Evolutionary conservation across 2,888 invertebrate species (phyloP).

Genomic region (Eupithecia dodoneata): DNA sequence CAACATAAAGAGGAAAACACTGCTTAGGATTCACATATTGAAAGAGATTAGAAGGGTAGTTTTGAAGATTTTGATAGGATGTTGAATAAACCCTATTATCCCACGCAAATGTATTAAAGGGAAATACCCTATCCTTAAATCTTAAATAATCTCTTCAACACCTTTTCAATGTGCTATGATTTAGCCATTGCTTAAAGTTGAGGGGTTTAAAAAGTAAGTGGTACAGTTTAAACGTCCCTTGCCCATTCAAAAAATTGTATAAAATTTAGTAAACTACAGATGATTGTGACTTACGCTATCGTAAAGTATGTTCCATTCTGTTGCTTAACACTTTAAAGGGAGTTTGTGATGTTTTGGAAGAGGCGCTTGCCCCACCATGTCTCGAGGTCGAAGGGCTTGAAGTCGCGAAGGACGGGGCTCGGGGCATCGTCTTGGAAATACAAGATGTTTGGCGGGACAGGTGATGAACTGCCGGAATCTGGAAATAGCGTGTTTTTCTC

Average conservation of each 20-base stretch:
- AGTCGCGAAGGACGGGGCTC: conserved; percentile 88
- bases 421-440: conserved; percentile 91
- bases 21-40: not conserved
- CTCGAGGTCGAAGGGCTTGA: conserved; percentile 95
- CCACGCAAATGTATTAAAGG: not conserved
- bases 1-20: not conserved
- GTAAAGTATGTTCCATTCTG: conserved; percentile 58
- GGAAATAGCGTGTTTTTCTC: conserved; percentile 40
- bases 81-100: not conserved
- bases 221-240: not conserved
- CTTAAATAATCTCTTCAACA: not conserved
- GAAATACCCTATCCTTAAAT: not conserved
- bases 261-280: conserved; percentile 80
- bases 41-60: not conserved
- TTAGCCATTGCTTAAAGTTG: not conserved
- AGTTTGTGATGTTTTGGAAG: conserved; percentile 93
- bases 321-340: conserved; percentile 77
- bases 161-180: not conserved
- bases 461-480: conserved; percentile 76
- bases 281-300: conserved; percentile 81
- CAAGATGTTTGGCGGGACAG: conserved; percentile 78
- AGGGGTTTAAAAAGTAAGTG: not conserved
- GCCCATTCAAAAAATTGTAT: conserved; percentile 23
- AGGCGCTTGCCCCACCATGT: conserved; percentile 95
- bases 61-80: not conserved